Percentiles rank a stretch among this genome's conserved stretches.
Evolutionary conservation across 2,888 invertebrate genomes (phyloP).

Genomic region (Trissolcus brochymenae): DNA sequence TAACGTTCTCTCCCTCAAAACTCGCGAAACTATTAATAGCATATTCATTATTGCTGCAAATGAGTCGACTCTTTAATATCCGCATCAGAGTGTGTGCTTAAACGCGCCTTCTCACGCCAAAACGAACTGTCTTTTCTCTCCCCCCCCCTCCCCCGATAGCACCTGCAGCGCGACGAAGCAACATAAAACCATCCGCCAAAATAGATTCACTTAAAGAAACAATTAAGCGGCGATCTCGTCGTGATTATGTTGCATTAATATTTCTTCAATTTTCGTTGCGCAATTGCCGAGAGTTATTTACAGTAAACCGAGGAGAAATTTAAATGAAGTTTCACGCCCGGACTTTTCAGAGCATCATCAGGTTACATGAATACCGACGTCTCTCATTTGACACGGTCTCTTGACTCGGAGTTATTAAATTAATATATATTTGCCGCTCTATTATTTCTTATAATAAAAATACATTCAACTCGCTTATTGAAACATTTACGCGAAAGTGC

Average conservation of each 20-base stretch:
- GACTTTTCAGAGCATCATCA: slow-evolving; percentile 11
- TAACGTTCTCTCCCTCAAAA: slow-evolving; percentile 55
- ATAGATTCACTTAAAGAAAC: slow-evolving; percentile 33
- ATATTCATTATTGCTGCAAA: slow-evolving; percentile 74
- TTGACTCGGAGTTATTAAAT: slow-evolving; percentile 9
- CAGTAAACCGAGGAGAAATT: slow-evolving; percentile 23
- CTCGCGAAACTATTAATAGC: slow-evolving; percentile 71
- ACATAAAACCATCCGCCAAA: slow-evolving; percentile 12
- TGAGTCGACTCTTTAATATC: slow-evolving; percentile 75
- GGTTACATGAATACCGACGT: slow-evolving; percentile 12
- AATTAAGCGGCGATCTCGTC: slow-evolving; percentile 10
- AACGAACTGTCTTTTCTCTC: slow-evolving; percentile 31
- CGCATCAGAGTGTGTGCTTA: slow-evolving; percentile 64
- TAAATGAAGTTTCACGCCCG: slow-evolving; percentile 2
- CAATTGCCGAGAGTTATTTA: slow-evolving; percentile 4
- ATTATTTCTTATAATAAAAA: slow-evolving; percentile 11
- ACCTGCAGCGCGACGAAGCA: slow-evolving; percentile 23
- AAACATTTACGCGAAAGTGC: slow-evolving; percentile 18
- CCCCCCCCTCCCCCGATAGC: slow-evolving; percentile 6
- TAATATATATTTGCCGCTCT: slow-evolving; percentile 11
- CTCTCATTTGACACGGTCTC: slow-evolving; percentile 21
- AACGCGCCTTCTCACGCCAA: slow-evolving; percentile 61
- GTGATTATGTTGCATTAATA: slow-evolving; percentile 17
- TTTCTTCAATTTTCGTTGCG: slow-evolving; percentile 4
- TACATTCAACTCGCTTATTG: slow-evolving; percentile 2